Base-by-base conservation (phyloP, 2,888 invertebrate genomes). In the Platerodrilus igneus region DNA sequence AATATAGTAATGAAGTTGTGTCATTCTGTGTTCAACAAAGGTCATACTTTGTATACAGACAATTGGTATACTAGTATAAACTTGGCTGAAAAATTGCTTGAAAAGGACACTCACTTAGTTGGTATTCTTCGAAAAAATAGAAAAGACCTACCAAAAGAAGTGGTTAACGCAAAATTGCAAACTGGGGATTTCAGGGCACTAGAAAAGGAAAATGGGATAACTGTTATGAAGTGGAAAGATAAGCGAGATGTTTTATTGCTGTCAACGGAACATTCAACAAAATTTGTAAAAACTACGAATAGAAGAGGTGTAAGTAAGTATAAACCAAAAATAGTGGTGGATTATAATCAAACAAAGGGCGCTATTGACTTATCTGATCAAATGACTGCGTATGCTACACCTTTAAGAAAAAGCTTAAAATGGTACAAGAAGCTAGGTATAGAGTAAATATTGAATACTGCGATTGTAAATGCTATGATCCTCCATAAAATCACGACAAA, bases 391-490 rank as follows among this genome's bases (percentile, higher is more conserved):
- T 34, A 34, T 25, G 47, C 41, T 18, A 50, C 58, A 15, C 57
- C 60, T 39, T 45, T 63, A 18, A 41, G 61, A 29, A 63, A 60
- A 48, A 54, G 56, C 9, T 41, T 63, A 4, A 62, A 62, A 37
- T 65, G 64, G 64, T 62, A 58, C 37, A 56, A 41, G 42, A 65
- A 63, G 41, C 22, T 62, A 23, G 62, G 45, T 20, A 53, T 62
- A 13, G 58, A 64, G 31, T 37, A 63, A 13, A 29, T 62, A 40
- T 37, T 62, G 29, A 60, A 59, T 32, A 58, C 54, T 3, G 52
- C 57, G 10, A 22, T 62, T 8, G 56, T 58, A 21, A 61, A 60
- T 49, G 56, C 56, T 13, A 48, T 45, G 45, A 45, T 58, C 10
- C 47, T 55, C 28, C 55, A 49, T 23, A 23, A 23, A 23, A 8